Evolutionary conservation across 2,888 invertebrate genomes (phyloP), one percentile per base, ranked within the genome.

Genomic region (Tipula confusa): DNA sequence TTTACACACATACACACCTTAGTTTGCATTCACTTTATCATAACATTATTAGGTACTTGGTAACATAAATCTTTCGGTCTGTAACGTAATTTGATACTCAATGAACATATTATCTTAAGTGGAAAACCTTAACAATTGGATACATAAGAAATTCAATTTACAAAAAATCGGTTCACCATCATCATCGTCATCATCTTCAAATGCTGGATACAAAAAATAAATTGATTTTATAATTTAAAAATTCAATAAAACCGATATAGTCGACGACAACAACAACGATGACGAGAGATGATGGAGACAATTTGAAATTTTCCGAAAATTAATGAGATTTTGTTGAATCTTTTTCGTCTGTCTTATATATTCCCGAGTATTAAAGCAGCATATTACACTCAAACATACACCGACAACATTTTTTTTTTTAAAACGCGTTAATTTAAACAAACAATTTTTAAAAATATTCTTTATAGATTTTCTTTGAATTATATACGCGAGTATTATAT

Each of bases 311-410:
- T 15, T 43, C 43, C 43, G 6, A n/a, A 64, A 15, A 64, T 64
- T 64, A 64, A 64, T 64, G 24, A 64, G 64, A 64, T 64, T 64
- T 64, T n/a, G n/a, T n/a, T n/a, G n/a, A n/a, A n/a, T n/a, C n/a
- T n/a, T n/a, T n/a, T n/a, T n/a, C n/a, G n/a, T 64, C 24, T 9
- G n/a, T 64, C 64, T 64, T 64, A 64, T 24, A 11, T 33, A 33
- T 64, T 9, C 15, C 24, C 18, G 64, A 64, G 24, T 24, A n/a
- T n/a, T n/a, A n/a, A n/a, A n/a, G n/a, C n/a, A n/a, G n/a, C n/a
- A 33, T 9, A 33, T 11, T 64, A 64, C 13, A 24, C 1, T 6
- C 9, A 24, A 64, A 9, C 7, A 24, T 11, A 64, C 24, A 9
- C 38, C 9, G 13, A 31, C 7, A 5, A 43, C 15, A n/a, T n/a